Evolutionary conservation across 1,140 invertebrate species (phyloP), one percentile per base, ranked within the genome.

Genomic region (Trichonephila clavata): DNA sequence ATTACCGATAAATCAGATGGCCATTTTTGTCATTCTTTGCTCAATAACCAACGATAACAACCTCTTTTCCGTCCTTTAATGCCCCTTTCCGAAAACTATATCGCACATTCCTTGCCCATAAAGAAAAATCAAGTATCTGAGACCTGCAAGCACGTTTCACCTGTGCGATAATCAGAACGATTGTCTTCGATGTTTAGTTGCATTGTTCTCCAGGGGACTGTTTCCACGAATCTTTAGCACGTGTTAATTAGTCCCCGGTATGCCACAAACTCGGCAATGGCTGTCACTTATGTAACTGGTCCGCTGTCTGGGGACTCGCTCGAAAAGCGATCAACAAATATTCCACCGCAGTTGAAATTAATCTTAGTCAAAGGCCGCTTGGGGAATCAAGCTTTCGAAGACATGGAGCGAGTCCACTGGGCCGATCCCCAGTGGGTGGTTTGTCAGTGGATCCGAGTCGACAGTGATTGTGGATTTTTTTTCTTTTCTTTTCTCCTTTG

Each of bases 231-330:
- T 90, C 89, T 90, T 90, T 90, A 90, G 89, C 89, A 90, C 89
- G 89, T 90, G 89, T 90, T 90, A 90, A 90, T 90, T 90, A 90
- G 89, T 90, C 89, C 89, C 89, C 14, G 50, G 77, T 57, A 90
- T 32, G 71, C 89, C 77, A 80, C 89, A 90, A 90, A 80, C 89
- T 77, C 65, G 63, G 63, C 87, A 77, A 89, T 89, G 60, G 87
- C 63, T 89, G 87, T 89, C 87, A 89, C 87, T 71, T 39, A 32
- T 50, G 87, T 71, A 43, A 84, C 83, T 59, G 50, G 60, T 87
- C 21, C 50, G 43, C 32, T 68, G 61, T 71, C 86, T 43, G 59
- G 89, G 89, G 89, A 90, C 71, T 57, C 65, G 43, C 60, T 80
- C 21, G 24, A 50, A 89, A 89, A 71, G 50, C 61, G 87, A 68